Conservation (phyloP, 2,113 vertebrate genomes). For the Crypturellus undulatus region DNA sequence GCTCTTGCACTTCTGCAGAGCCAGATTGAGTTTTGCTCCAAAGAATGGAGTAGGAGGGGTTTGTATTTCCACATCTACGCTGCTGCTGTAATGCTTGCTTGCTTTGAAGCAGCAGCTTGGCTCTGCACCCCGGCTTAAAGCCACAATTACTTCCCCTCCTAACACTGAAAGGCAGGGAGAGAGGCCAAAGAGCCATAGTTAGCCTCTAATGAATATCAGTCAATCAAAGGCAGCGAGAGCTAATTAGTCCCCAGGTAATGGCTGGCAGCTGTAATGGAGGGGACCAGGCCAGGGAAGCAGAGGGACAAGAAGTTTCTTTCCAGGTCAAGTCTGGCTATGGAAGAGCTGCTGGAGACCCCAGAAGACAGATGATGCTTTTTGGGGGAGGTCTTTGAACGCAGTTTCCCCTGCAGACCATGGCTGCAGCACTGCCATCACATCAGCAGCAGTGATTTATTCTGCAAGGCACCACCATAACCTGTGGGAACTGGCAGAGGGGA, state of each 20-base stretch:
- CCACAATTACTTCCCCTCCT: background rate
- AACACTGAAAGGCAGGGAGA: background rate
- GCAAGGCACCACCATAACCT: background rate
- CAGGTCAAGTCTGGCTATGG: background rate
- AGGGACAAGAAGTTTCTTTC: background rate
- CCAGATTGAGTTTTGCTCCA: background rate
- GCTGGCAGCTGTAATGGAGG: background rate
- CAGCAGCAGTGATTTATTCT: background rate
- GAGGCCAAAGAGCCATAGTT: background rate
- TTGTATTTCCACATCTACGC: background rate
- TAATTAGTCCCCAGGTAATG: background rate
- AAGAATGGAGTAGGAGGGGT: background rate
- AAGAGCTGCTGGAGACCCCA: background rate
- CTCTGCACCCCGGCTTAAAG: background rate
- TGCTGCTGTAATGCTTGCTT: background rate
- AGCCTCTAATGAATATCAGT: accelerated
- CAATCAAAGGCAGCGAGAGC: background rate
- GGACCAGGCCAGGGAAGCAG: background rate
- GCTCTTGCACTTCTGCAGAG: background rate
- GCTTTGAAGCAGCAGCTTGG: background rate
- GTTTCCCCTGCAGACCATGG: too few species aligned
- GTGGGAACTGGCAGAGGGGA: background rate
- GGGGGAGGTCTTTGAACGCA: background rate
- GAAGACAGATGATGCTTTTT: background rate
- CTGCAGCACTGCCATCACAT: too few species aligned